These are phyloP conservation scores for Hydractinia symbiolongicarpus DNA, from an alignment of 30 jellyfish, hydroid and myxozoan species.

Conservation along the genomic window DNA sequence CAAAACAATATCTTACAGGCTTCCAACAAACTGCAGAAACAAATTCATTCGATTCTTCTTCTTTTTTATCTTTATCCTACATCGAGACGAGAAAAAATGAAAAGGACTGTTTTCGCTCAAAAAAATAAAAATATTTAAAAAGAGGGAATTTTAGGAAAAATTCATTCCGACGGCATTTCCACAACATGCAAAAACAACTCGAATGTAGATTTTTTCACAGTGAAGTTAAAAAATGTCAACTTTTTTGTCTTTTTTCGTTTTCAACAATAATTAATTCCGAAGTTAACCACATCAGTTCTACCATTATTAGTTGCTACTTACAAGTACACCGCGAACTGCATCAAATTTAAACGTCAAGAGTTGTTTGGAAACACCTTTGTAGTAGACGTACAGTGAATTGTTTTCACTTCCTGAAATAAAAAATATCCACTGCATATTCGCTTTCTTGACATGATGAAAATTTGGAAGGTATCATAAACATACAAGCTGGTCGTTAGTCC, in stretches of 20 bases:
- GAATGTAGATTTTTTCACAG: too few relatives aligned
- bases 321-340: slow-evolving; percentile 82
- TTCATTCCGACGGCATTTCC: too few relatives aligned
- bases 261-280: too few relatives aligned
- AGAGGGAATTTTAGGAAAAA: not conserved
- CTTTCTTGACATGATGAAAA: not conserved
- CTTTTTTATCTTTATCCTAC: slow-evolving; percentile 90
- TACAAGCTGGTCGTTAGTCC: too few relatives aligned
- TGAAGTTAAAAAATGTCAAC: too few relatives aligned
- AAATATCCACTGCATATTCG: not conserved
- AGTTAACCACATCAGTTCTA: too few relatives aligned
- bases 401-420: slow-evolving; percentile 80
- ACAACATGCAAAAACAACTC: too few relatives aligned
- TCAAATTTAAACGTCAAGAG: slow-evolving; percentile 83
- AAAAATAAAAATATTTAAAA: not conserved
- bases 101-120: not conserved
- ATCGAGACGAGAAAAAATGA: not conserved
- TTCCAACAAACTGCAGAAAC: slow-evolving; percentile 99
- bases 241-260: too few relatives aligned
- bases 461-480: not conserved
- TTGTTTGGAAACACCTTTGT: slow-evolving; percentile 93
- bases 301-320: slow-evolving; percentile 3
- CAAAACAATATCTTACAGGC: slow-evolving; percentile 64
- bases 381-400: slow-evolving; percentile 76
- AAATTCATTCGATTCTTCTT: slow-evolving; percentile 86